Percentiles rank a stretch among this genome's conserved stretches.
Evolutionary conservation across 2,797 vertebrate species (phyloP).

Genomic region (Muscicapa striata): DNA sequence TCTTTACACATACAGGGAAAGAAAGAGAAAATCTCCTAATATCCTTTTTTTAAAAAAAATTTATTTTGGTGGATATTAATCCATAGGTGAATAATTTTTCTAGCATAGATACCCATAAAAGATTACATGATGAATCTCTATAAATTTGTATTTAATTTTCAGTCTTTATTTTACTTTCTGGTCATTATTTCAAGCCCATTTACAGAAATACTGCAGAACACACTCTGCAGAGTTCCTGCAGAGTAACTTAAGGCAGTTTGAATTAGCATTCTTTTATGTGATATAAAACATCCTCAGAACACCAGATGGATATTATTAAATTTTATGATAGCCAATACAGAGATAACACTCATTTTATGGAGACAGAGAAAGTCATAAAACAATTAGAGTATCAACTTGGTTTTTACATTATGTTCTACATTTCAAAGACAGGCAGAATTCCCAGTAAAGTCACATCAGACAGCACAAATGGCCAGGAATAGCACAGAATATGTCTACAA

Average conservation of each 20-base stretch:
- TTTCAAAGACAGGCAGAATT: not conserved
- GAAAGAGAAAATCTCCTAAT: not conserved
- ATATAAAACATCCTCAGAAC: not conserved
- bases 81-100: not conserved
- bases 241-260: not conserved
- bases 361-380: conserved; percentile 1
- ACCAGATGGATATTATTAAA: not conserved
- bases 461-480: not conserved
- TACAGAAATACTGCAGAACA: not conserved
- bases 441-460: not conserved
- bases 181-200: not conserved
- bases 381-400: not conserved
- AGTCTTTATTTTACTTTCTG: not conserved
- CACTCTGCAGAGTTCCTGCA: not conserved
- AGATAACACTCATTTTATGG: conserved; percentile 2
- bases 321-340: not conserved
- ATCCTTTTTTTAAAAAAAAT: not conserved
- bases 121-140: not conserved
- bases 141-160: not conserved
- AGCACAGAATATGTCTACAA: not conserved
- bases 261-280: not conserved
- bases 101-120: not conserved
- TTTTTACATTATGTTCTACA: not conserved
- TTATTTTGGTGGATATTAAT: not conserved
- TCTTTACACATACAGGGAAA: not conserved